phyloP scores from a whole-genome alignment of 37 sponge, comb jelly and placozoan genomes.

The Cliona cf. orientalis region DNA sequence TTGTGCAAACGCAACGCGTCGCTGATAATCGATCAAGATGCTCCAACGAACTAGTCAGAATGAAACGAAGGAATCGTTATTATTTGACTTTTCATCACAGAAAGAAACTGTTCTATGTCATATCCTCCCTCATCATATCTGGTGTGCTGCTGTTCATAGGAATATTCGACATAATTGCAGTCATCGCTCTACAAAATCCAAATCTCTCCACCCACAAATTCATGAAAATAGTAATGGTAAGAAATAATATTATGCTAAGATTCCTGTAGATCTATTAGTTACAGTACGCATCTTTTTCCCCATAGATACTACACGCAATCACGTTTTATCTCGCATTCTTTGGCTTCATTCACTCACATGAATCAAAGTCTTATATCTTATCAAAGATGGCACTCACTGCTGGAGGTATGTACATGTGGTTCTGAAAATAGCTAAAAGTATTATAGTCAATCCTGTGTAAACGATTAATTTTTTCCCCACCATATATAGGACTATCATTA shows the following conservation, averaged over 20 bases:
- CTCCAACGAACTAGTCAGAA: not conserved
- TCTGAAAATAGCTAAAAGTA: not conserved
- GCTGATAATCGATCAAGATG: not conserved
- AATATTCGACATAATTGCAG: conserved; percentile 7
- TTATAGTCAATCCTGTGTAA: not conserved
- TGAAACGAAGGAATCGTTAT: not conserved
- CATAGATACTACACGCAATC: conserved; percentile 21
- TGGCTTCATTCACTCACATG: conserved; percentile 24
- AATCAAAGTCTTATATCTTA: conserved; percentile 12
- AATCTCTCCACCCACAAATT: conserved; percentile 11
- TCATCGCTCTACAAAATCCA: conserved; percentile 21
- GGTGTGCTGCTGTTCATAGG: conserved; percentile 1
- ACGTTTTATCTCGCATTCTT: conserved; percentile 27
- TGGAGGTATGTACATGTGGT: conserved; percentile 44
- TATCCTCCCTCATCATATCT: conserved; percentile 11
- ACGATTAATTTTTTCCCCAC: not conserved
- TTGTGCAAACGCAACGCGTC: too few species aligned
- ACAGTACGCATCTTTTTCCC: not conserved
- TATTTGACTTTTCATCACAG: conserved; percentile 5
- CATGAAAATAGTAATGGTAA: conserved; percentile 20
- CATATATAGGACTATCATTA: conserved; percentile 15
- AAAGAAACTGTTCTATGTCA: conserved; percentile 15
- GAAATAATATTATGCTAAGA: not conserved
- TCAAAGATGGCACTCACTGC: not conserved
- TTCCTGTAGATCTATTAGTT: not conserved